Base-by-base conservation (phyloP, 1,140 invertebrate genomes). In the Eriocheir sinensis region DNA sequence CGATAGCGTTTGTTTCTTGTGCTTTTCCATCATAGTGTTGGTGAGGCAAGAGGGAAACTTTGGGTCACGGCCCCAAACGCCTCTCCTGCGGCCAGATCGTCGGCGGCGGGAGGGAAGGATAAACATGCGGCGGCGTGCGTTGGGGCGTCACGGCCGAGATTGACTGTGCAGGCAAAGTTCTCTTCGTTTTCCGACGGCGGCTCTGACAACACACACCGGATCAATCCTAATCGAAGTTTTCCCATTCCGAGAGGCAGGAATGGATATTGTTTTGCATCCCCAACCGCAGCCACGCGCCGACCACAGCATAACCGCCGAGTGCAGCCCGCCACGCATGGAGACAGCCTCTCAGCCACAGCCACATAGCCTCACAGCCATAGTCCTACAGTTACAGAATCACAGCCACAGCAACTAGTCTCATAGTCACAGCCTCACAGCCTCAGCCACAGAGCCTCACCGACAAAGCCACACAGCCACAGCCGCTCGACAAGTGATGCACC, bases 231-330 rank as follows among this genome's bases (percentile, higher is more conserved):
- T 86, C 83, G 83, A 86, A 86, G 83, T 86, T 86, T 86, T 86
- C 83, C 83, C 83, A 86, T 86, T 86, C 36, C 36, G 36, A 41
- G 83, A 86, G 83, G 83, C 83, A 86, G 83, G 30, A 86, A 86
- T 86, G 83, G 83, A 86, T 86, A 86, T 86, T 86, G 83, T 86
- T 86, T 86, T 86, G 83, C 83, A 86, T 86, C 83, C 83, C 83
- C 80, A n/a, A n/a, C n/a, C n/a, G n/a, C n/a, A n/a, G n/a, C n/a
- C n/a, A n/a, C n/a, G n/a, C n/a, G n/a, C 83, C 34, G 30, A 86
- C 83, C 83, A 86, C 83, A 86, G 32, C 34, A 30, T 72, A 21
- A 72, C 60, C 60, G 27, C 21, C n/a, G 21, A n/a, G 6, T n/a
- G 21, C 8, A 17, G 48, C 9, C 12, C 60, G 60, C 12, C 60